These are phyloP conservation scores for Callionymus lyra DNA, from an alignment of 2,113 vertebrate species.

Conservation along the genomic window DNA sequence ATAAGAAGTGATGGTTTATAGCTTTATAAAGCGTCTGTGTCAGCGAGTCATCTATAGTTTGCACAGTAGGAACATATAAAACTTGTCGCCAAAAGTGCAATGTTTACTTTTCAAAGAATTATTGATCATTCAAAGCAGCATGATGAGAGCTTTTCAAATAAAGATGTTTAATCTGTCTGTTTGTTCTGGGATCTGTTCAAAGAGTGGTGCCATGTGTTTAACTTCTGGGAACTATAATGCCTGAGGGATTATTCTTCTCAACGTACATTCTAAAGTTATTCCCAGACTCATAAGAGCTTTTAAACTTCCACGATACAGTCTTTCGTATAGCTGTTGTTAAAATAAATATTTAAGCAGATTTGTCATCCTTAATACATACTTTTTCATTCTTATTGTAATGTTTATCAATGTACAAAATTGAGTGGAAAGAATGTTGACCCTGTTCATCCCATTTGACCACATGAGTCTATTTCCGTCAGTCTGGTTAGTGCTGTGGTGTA, in stretches of 20 bases:
- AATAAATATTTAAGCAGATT: no score
- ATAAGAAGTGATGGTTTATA: no score
- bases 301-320: no score
- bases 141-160: not conserved
- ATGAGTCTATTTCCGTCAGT: conserved; percentile 7
- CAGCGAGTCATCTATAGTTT: no score
- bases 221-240: conserved; percentile 22
- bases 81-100: not conserved
- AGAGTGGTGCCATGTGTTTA: conserved; percentile 16
- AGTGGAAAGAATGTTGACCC: not conserved
- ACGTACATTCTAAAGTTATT: conserved; percentile 10
- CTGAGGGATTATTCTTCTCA: conserved; percentile 14
- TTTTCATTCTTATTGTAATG: no score
- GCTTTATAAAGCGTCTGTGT: no score
- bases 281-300: no score
- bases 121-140: not conserved
- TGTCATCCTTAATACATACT: no score
- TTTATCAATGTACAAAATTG: not conserved
- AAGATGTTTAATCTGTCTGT: conserved; percentile 14
- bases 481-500: conserved; percentile 10
- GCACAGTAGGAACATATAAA: no score
- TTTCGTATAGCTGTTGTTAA: no score
- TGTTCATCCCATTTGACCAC: not conserved
- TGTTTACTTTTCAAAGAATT: not conserved
- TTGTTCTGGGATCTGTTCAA: conserved; percentile 29